Conservation (phyloP, 2,888 invertebrate genomes). For the Nephrotoma guestfalica region DNA sequence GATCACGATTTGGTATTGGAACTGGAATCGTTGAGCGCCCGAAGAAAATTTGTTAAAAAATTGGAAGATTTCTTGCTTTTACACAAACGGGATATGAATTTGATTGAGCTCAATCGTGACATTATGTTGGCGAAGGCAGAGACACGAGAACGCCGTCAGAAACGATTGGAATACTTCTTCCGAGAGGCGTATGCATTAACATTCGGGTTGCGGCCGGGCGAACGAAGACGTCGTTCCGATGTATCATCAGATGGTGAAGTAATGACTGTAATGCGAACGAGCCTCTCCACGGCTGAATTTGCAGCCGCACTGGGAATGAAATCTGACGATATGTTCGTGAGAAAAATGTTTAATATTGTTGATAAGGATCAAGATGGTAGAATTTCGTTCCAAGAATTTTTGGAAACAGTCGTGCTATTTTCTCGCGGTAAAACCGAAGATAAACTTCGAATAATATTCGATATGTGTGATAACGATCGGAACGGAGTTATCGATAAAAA, state of each 20-base stretch:
- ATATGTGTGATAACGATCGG: constrained; percentile 93
- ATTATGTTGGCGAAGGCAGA: constrained; percentile 83
- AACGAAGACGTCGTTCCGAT: constrained; percentile 58
- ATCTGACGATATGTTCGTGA: constrained; percentile 84
- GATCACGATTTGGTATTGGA: constrained; percentile 90
- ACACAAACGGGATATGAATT: constrained; percentile 67
- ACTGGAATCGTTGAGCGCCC: constrained; percentile 63
- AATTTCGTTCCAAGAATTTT: constrained; percentile 90
- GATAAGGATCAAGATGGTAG: constrained; percentile 88
- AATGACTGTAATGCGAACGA: constrained; percentile 86
- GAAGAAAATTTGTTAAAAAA: constrained; percentile 77
- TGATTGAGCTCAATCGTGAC: constrained; percentile 58
- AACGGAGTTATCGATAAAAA: constrained; percentile 89
- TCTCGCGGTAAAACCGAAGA: constrained; percentile 87
- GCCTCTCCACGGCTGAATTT: constrained; percentile 81
- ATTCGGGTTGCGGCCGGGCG: constrained; percentile 78
- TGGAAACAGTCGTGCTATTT: constrained; percentile 85
- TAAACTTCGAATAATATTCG: constrained; percentile 85
- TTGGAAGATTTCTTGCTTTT: constrained; percentile 70
- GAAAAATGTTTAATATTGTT: constrained; percentile 95
- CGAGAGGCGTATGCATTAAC: constrained; percentile 90
- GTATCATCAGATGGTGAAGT: constrained; percentile 65
- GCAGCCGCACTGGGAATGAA: constrained; percentile 94
- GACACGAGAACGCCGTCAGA: constrained; percentile 84
- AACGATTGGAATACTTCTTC: constrained; percentile 88